Evolutionary conservation across 64 coral and sea anemone genomes (phyloP).

Genomic region (Trachythela sp.): DNA sequence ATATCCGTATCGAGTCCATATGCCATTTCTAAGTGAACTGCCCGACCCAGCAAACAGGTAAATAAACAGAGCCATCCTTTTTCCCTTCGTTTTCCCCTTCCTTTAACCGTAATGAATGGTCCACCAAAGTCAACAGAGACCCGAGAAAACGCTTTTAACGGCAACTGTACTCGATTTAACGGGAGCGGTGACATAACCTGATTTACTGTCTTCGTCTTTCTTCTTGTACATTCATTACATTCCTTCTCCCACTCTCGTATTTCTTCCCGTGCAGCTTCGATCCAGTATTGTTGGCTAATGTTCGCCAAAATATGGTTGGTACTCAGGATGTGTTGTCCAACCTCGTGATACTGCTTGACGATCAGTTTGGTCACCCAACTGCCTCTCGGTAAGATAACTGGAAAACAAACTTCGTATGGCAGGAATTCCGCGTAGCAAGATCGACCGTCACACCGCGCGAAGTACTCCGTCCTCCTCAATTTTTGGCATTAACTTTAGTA

Average conservation of each 20-base stretch:
- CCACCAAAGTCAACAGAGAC: background rate
- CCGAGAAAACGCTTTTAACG: background rate
- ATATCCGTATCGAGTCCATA: background rate
- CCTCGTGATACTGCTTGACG: background rate
- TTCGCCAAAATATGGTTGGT: background rate
- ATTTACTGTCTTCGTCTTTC: background rate
- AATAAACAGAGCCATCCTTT: no score
- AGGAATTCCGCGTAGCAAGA: background rate
- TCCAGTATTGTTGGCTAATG: background rate
- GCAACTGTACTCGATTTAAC: background rate
- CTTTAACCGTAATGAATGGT: background rate
- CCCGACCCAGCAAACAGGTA: no score
- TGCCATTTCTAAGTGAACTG: no score
- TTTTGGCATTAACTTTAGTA: background rate
- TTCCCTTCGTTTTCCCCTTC: background rate
- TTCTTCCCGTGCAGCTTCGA: background rate
- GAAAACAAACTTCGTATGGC: slow-evolving; percentile 8
- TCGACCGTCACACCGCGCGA: background rate
- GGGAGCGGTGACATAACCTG: background rate
- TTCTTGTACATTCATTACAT: background rate
- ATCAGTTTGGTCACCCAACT: background rate
- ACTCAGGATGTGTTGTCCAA: background rate
- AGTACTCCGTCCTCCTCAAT: background rate
- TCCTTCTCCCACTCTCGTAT: background rate
- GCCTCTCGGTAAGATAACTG: background rate